phyloP scores from a whole-genome alignment of 2,888 invertebrate species.

The Amiota minor region DNA sequence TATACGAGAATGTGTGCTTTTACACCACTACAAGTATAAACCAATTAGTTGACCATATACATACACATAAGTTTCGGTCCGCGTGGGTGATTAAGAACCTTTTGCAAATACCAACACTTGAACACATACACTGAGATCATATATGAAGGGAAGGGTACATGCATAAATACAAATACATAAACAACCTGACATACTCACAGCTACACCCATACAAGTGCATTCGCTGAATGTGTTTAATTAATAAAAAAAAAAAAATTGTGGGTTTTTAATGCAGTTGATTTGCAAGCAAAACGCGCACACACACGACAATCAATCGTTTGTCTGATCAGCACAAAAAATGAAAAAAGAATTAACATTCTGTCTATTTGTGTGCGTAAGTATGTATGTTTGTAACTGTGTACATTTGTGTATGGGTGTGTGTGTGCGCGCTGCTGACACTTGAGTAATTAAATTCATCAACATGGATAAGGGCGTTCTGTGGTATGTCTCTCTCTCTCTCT shows the following conservation, averaged over 20 bases:
- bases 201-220: no score
- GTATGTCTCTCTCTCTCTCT: not conserved
- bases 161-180: not conserved
- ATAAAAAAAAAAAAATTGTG: slow-evolving; percentile 15
- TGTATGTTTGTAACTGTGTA: not conserved
- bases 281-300: not conserved
- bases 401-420: not conserved
- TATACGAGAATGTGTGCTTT: not conserved
- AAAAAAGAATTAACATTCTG: not conserved
- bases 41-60: slow-evolving; percentile 22
- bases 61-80: no score
- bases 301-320: slow-evolving; percentile 20
- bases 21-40: slow-evolving; percentile 1
- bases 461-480: slow-evolving; percentile 13
- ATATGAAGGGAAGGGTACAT: not conserved
- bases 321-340: slow-evolving; percentile 15
- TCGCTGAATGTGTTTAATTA: slow-evolving; percentile 21
- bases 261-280: slow-evolving; percentile 23
- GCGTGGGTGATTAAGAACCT: not conserved
- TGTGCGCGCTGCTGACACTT: slow-evolving; percentile 50
- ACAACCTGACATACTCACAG: no score
- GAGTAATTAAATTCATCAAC: slow-evolving; percentile 64
- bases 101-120: not conserved
- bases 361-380: not conserved
- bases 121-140: not conserved